Evolutionary conservation across 2,797 vertebrate genomes (phyloP).

Genomic region (Simalia tracyae): DNA sequence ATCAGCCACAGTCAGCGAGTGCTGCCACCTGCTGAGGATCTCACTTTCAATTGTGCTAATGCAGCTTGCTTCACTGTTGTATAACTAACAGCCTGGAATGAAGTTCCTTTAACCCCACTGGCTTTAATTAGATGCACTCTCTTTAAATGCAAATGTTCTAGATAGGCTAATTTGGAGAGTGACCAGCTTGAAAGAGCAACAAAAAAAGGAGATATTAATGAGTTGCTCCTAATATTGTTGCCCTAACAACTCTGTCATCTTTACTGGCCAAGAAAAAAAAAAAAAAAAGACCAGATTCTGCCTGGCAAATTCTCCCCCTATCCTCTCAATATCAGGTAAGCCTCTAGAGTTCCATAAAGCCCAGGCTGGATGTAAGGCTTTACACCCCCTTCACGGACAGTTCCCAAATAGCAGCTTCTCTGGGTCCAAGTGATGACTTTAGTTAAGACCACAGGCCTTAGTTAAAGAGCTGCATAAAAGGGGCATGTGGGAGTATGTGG

Average conservation of each 20-base stretch:
- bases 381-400: neutral
- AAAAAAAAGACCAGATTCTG: neutral
- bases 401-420: neutral
- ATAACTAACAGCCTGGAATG: neutral
- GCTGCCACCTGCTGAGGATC: neutral
- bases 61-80: neutral
- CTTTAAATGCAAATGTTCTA: neutral
- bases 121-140: neutral
- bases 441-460: neutral
- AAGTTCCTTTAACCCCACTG: neutral
- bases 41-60: neutral
- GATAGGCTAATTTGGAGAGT: neutral
- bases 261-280: neutral
- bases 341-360: neutral
- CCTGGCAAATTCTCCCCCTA: neutral
- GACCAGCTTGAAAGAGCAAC: neutral
- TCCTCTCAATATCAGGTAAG: neutral
- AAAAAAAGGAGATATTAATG: neutral
- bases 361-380: neutral
- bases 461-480: neutral
- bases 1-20: neutral
- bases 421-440: neutral
- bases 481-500: too few relatives aligned
- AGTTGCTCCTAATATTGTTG: neutral
- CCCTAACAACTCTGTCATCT: neutral